phyloP scores from a whole-genome alignment of 2,888 invertebrate genomes.

The Drosophila mercatorum region DNA sequence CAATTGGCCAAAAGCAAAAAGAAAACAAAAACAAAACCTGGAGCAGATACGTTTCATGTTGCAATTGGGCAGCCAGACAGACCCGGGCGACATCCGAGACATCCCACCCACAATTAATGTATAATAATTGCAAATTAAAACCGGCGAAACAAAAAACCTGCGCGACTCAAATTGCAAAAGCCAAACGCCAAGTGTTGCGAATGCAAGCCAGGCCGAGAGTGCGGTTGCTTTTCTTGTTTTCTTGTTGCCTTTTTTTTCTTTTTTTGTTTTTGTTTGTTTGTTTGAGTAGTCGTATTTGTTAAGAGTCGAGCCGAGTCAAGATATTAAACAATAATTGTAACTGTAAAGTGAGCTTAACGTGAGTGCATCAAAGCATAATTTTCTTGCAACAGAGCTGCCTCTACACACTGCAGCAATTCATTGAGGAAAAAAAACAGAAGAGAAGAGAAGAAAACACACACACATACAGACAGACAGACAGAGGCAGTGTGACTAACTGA shows the following conservation, averaged over 20 bases:
- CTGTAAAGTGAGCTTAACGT: conserved; percentile 78
- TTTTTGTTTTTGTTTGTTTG: conserved; percentile 13
- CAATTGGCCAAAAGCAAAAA: conserved; percentile 20
- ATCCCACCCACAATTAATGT: conserved; percentile 77
- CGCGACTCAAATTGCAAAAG: conserved; percentile 66
- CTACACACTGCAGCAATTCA: conserved; percentile 61
- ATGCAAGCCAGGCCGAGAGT: conserved; percentile 35
- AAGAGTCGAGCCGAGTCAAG: conserved; percentile 62
- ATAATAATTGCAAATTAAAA: conserved; percentile 77
- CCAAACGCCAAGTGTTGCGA: conserved; percentile 67
- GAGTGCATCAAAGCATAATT: conserved; percentile 83
- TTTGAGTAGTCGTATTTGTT: conserved; percentile 54
- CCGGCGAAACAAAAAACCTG: conserved; percentile 45
- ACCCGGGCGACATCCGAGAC: conserved; percentile 62
- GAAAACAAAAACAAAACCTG: neutral
- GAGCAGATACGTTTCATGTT: conserved; percentile 37
- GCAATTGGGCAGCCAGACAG: conserved; percentile 35
- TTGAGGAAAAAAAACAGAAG: conserved; percentile 57
- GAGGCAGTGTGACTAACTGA: conserved; percentile 5
- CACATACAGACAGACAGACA: conserved; percentile 11
- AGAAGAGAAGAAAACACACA: conserved; percentile 13
- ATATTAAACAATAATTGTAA: conserved; percentile 81
- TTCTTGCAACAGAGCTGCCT: conserved; percentile 71
- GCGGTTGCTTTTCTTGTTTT: conserved; percentile 30
- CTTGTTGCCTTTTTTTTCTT: conserved; percentile 6